phyloP scores from a whole-genome alignment of 2,888 invertebrate species.

The Clistopyga incitator region DNA sequence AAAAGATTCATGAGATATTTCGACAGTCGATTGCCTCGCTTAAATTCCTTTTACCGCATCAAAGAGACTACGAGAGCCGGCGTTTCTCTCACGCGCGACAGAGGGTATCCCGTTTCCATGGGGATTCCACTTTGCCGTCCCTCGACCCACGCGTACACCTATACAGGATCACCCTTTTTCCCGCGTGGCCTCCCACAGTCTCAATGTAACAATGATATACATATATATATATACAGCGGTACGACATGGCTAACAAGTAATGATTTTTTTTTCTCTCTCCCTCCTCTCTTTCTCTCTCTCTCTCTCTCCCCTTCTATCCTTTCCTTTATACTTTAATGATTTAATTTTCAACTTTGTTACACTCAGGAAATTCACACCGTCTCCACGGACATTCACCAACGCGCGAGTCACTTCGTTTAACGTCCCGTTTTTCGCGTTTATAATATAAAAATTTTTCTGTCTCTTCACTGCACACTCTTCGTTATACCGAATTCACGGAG shows the following conservation, averaged over 20 bases:
- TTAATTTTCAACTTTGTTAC: constrained; percentile 23
- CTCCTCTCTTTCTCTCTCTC: no score
- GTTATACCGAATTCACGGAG: neutral
- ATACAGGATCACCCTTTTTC: neutral
- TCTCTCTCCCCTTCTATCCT: no score
- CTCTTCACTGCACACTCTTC: neutral
- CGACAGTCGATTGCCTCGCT: constrained; percentile 54
- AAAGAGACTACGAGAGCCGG: constrained; percentile 42
- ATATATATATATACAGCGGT: constrained; percentile 74
- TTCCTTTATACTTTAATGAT: constrained; percentile 28
- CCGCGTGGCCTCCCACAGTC: constrained; percentile 30
- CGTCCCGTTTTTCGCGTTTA: constrained; percentile 13
- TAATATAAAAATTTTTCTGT: neutral
- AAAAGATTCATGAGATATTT: constrained; percentile 53
- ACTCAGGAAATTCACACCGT: constrained; percentile 8
- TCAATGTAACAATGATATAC: constrained; percentile 54
- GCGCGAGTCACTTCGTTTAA: constrained; percentile 7
- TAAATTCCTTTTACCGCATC: constrained; percentile 52
- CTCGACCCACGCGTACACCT: neutral
- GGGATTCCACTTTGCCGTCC: constrained; percentile 7
- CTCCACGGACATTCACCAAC: neutral
- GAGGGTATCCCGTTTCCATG: constrained; percentile 33
- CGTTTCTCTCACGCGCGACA: constrained; percentile 9
- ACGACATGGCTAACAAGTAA: constrained; percentile 76
- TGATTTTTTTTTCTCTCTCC: constrained; percentile 50